Percentiles rank a stretch among this genome's conserved stretches.
These are phyloP conservation scores for Phymanthus crucifer DNA, from an alignment of 92 coral and sea anemone genomes.

Conservation along the genomic window DNA sequence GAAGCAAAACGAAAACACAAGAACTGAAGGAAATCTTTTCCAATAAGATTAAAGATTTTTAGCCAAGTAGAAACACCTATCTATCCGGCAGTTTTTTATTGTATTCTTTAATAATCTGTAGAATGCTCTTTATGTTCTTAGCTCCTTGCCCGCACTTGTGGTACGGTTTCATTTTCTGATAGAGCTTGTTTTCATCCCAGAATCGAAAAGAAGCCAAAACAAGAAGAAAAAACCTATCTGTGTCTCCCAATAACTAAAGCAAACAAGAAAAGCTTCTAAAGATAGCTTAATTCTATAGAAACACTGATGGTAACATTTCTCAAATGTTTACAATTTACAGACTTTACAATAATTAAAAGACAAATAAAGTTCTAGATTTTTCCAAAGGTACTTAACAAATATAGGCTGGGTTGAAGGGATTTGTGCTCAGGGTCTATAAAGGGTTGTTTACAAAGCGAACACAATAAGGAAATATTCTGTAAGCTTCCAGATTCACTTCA, in stretches of 20 bases:
- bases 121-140: neutral
- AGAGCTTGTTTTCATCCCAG: neutral
- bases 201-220: neutral
- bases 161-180: conserved; percentile 3
- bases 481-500: too few relatives aligned
- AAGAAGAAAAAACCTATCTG: neutral
- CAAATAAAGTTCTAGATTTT: neutral
- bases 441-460: neutral
- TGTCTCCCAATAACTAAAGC: neutral
- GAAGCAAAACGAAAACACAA: neutral
- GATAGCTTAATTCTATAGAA: neutral
- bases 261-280: neutral
- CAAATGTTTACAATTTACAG: neutral
- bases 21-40: neutral
- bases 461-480: neutral
- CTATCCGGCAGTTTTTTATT: neutral
- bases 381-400: neutral
- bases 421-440: neutral
- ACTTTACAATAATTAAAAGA: neutral
- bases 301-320: neutral
- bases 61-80: neutral
- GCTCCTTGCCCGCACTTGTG: neutral
- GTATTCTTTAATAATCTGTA: too few relatives aligned
- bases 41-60: too few relatives aligned
- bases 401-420: neutral